Evolutionary conservation across 1,140 invertebrate genomes (phyloP).

Genomic region (Magallana ariakensis): DNA sequence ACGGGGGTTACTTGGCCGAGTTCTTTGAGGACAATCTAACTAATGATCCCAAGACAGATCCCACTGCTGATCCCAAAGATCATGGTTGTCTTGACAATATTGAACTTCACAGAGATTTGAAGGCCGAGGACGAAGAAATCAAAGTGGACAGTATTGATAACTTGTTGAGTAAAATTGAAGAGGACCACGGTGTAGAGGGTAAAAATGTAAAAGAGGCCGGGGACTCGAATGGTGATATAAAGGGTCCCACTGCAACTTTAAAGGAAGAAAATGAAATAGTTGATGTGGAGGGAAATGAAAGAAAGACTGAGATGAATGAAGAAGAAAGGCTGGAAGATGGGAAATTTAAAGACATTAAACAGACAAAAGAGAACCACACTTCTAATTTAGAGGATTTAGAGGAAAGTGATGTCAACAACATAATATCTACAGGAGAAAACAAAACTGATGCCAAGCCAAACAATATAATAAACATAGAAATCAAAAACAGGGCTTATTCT

Average conservation of each 20-base stretch:
- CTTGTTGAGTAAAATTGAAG: neutral
- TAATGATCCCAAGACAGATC: constrained; percentile 21
- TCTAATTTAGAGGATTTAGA: neutral
- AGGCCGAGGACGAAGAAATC: neutral
- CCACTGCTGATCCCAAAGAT: neutral
- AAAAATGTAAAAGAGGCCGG: neutral
- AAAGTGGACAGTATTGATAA: neutral
- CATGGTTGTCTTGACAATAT: neutral
- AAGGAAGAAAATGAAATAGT: neutral
- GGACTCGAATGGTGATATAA: neutral
- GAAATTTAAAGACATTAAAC: neutral
- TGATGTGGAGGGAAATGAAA: neutral
- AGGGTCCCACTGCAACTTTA: neutral
- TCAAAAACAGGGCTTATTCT: neutral
- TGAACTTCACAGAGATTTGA: constrained; percentile 16
- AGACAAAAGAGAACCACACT: neutral
- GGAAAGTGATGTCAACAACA: neutral
- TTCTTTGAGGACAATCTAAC: constrained; percentile 55
- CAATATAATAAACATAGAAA: neutral
- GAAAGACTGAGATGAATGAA: neutral
- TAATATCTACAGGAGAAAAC: neutral
- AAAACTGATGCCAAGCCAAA: neutral
- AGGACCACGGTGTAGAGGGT: neutral
- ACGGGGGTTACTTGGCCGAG: constrained; percentile 41
- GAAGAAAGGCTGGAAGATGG: neutral